Evolutionary conservation across 2,888 invertebrate genomes (phyloP).

Genomic region (Nymphalis polychloros): DNA sequence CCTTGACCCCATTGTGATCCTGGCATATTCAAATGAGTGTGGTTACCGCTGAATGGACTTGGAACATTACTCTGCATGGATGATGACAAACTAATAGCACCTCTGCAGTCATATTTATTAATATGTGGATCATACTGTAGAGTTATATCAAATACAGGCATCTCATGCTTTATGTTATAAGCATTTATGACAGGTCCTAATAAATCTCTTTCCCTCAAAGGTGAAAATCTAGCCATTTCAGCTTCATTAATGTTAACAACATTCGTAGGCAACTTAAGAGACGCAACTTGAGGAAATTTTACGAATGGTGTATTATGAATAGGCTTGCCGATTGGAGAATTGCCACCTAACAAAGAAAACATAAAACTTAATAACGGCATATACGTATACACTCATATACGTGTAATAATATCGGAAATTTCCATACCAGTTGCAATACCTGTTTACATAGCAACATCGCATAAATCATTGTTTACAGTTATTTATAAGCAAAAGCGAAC

Average conservation of each 20-base stretch:
- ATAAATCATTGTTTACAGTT: conserved; percentile 10
- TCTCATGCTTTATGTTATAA: conserved; percentile 59
- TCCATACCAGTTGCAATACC: conserved; percentile 8
- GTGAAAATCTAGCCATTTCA: conserved; percentile 85
- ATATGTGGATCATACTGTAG: conserved; percentile 80
- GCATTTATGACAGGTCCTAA: conserved; percentile 82
- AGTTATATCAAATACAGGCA: conserved; percentile 60
- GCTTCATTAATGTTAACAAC: conserved; percentile 84
- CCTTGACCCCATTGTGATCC: conserved; percentile 87
- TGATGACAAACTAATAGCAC: conserved; percentile 84
- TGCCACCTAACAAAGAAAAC: conserved; percentile 39
- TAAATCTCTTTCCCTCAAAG: conserved; percentile 84
- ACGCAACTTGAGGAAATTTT: conserved; percentile 78
- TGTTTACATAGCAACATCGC: conserved; percentile 14
- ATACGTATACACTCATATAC: background rate
- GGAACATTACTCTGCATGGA: conserved; percentile 90
- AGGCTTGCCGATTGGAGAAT: conserved; percentile 54
- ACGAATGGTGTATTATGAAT: conserved; percentile 73
- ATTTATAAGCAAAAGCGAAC: conserved; percentile 18
- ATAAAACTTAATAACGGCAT: background rate
- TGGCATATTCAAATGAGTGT: conserved; percentile 88
- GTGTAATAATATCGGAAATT: conserved; percentile 12
- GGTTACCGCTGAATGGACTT: conserved; percentile 83
- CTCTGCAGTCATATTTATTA: conserved; percentile 85
- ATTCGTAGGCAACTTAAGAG: conserved; percentile 83